phyloP scores from a whole-genome alignment of 2,797 vertebrate species.

The Rallus crepitans region DNA sequence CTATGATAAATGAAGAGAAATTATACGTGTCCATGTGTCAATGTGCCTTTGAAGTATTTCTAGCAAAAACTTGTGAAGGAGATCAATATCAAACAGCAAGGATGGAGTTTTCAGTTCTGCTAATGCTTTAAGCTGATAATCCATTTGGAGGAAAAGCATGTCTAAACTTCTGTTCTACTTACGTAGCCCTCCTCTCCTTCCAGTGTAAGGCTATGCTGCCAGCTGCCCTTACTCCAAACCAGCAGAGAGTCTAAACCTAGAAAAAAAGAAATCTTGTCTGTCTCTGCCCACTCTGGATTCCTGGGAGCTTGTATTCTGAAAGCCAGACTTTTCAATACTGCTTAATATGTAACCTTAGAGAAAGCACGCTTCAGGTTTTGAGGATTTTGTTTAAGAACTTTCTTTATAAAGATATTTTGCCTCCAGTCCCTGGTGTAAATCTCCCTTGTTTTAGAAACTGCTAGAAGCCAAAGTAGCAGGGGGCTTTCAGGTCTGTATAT shows the following conservation, averaged over 20 bases:
- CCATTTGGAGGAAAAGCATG: not conserved
- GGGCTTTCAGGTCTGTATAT: not conserved
- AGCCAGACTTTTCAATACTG: not conserved
- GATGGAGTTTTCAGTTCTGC: not conserved
- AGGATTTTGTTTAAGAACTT: not conserved
- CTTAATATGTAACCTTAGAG: not conserved
- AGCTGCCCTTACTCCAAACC: not conserved
- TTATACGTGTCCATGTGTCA: not conserved
- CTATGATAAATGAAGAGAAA: not conserved
- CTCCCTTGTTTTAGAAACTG: not conserved
- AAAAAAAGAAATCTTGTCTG: not conserved
- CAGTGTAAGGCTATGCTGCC: not conserved
- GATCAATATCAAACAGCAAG: not conserved
- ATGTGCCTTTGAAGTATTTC: not conserved
- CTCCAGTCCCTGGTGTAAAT: not conserved
- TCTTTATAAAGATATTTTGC: not conserved
- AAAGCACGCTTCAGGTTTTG: not conserved
- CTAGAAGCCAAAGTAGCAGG: not conserved
- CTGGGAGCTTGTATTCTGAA: not conserved
- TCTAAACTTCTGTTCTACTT: not conserved
- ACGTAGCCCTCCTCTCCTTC: not conserved
- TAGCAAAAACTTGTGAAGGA: not conserved
- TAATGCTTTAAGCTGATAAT: not conserved
- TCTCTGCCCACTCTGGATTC: not conserved
- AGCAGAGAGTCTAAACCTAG: not conserved